phyloP scores from a whole-genome alignment of 2,113 vertebrate species.

The Progne subis region DNA sequence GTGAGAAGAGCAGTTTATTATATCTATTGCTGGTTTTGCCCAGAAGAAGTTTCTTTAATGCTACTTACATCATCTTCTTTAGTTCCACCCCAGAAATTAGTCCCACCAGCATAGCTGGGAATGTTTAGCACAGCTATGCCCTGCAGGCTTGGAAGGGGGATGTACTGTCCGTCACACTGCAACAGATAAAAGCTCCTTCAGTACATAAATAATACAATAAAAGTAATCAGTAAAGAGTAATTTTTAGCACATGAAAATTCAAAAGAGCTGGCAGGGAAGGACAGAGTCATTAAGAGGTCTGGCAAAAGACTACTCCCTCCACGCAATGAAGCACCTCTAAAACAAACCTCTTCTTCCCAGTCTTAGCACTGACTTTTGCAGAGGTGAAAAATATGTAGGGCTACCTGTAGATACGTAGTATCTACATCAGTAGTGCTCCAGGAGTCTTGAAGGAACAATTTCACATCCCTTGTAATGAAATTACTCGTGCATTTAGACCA shows the following conservation, averaged over 20 bases:
- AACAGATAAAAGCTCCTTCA: conserved; percentile 52
- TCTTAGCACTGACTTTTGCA: not conserved
- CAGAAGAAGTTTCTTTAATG: not conserved
- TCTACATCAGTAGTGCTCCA: not conserved
- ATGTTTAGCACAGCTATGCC: conserved; percentile 97
- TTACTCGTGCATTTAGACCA: not conserved
- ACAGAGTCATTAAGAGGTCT: not conserved
- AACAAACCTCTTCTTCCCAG: not conserved
- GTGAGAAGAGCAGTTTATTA: not conserved
- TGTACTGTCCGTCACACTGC: conserved; percentile 98
- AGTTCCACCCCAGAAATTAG: conserved; percentile 99
- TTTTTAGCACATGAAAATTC: conserved; percentile 11
- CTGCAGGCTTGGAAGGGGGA: conserved; percentile 97
- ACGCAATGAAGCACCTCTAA: not conserved
- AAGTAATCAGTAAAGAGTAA: not conserved
- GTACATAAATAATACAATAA: not conserved
- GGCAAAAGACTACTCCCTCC: not conserved
- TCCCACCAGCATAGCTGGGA: conserved; percentile 96
- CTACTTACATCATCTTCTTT: conserved; percentile 97
- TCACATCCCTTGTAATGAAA: not conserved
- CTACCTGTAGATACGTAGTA: not conserved
- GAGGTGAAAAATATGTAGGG: not conserved
- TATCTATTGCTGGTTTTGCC: not conserved
- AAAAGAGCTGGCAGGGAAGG: not conserved
- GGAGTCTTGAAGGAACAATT: not conserved